A percentile compares a stretch with the other conserved stretches of the same genome.
phyloP scores from a whole-genome alignment of 1,140 invertebrate genomes.

The Brachionus manjavacas region DNA sequence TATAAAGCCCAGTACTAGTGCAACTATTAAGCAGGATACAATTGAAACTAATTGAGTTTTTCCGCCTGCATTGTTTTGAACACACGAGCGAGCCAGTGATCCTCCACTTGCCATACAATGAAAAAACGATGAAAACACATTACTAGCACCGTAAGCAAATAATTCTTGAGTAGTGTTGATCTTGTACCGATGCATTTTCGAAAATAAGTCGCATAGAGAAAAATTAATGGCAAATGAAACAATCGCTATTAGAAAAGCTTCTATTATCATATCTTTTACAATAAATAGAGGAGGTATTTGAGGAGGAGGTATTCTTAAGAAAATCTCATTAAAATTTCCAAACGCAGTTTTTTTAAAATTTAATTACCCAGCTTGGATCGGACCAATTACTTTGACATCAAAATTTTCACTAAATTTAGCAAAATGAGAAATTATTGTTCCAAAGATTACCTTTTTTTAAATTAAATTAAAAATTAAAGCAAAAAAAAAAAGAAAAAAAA shows the following conservation, averaged over 20 bases:
- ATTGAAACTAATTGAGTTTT: slow-evolving; percentile 52
- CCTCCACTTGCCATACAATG: slow-evolving; percentile 60
- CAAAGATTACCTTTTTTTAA: slow-evolving; percentile 44
- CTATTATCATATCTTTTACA: neutral
- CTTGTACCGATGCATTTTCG: neutral
- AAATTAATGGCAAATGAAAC: slow-evolving; percentile 27
- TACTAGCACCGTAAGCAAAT: slow-evolving; percentile 59
- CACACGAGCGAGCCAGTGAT: slow-evolving; percentile 59
- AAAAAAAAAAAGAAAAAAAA: neutral
- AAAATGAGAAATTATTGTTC: slow-evolving; percentile 33
- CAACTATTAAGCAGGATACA: slow-evolving; percentile 50
- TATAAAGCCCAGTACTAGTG: slow-evolving; percentile 60
- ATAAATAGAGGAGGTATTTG: neutral
- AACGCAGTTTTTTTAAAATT: neutral
- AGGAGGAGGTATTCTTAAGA: slow-evolving; percentile 5
- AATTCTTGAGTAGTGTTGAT: slow-evolving; percentile 55
- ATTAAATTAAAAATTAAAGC: neutral
- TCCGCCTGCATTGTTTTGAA: slow-evolving; percentile 58
- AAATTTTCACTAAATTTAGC: neutral
- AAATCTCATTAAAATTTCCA: neutral
- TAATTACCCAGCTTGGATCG: neutral
- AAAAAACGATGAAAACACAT: slow-evolving; percentile 59
- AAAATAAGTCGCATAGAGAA: slow-evolving; percentile 19
- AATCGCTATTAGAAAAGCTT: neutral
- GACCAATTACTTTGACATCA: slow-evolving; percentile 12